Base-by-base conservation (phyloP, 2,113 vertebrate species). In the Istiophorus platypterus region DNA sequence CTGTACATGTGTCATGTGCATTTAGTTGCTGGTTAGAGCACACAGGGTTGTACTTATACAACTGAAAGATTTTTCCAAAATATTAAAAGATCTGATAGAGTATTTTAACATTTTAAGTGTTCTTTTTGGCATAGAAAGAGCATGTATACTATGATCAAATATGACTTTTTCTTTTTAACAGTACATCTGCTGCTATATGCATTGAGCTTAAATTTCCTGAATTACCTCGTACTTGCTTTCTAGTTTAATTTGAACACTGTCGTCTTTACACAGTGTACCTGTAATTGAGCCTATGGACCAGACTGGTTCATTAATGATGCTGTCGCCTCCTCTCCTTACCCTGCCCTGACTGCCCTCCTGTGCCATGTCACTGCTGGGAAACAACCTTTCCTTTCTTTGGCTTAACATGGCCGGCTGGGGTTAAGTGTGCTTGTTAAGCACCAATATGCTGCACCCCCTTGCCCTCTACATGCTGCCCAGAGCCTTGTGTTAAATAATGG, bases 351-450 rank as follows among this genome's bases (percentile, higher is more conserved):
- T 90, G 87, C 84, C 87, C 87, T 88, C 84, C 87, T 90, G 82
- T 87, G 85, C 85, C 86, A 81, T 88, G 86, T 91, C 88, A 78
- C 86, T 62, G 72, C 78, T 17, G 63, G 67, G 86, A 77, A 93
- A 94, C 93, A 94, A 71, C 89, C 90, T 82, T 83, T 77, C 84
- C 82, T 90, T 92, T 94, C 91, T 92, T 92, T 58, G 39, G 64
- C 81, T 58, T 64, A 81, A 81, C 82, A 58, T 86, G 88, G 90
- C 88, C 66, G 68, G 74, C 78, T 78, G 37, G 72, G 83, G 87
- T 90, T 90, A 92, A 91, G 89, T 87, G 86, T 82, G 83, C 86
- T 89, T 92, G 88, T 92, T 92, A 90, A 90, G 87, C 69, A 68
- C 52, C 31, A 29, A 72, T 54, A 31, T 62, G 77, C 72, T 81